Conservation (phyloP, 2,888 invertebrate genomes). For the Trachelus stipa region DNA sequence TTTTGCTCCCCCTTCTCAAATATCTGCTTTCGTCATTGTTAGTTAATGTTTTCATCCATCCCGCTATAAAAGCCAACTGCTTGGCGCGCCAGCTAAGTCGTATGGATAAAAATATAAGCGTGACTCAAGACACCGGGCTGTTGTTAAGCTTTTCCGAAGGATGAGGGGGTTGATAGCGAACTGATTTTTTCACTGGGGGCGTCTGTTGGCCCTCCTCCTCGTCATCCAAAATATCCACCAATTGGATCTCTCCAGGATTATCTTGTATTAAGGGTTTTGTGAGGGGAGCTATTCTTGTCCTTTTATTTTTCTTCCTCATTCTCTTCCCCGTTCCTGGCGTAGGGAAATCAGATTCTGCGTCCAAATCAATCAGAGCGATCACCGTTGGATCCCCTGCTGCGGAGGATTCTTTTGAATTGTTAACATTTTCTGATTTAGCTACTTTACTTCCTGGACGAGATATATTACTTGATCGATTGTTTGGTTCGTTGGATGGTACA, state of each 20-base stretch:
- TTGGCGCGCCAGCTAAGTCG: not conserved
- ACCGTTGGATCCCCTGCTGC: slow-evolving; percentile 24
- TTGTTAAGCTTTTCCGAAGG: slow-evolving; percentile 44
- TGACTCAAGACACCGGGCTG: slow-evolving; percentile 35
- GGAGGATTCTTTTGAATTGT: slow-evolving; percentile 9
- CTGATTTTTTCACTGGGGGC: slow-evolving; percentile 38
- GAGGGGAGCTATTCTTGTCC: slow-evolving; percentile 29
- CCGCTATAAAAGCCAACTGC: not conserved
- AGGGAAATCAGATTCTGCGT: slow-evolving; percentile 45
- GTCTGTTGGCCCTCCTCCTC: slow-evolving; percentile 36
- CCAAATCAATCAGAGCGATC: slow-evolving; percentile 41
- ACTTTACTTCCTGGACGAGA: not conserved
- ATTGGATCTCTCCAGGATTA: slow-evolving; percentile 32
- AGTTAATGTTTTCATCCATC: not conserved
- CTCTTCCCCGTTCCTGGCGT: slow-evolving; percentile 26
- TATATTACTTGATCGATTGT: not conserved
- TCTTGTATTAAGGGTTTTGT: slow-evolving; percentile 28
- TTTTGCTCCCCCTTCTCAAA: not conserved
- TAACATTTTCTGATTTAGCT: slow-evolving; percentile 6
- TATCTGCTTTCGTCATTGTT: not conserved
- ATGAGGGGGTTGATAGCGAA: slow-evolving; percentile 23
- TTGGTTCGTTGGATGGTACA: not conserved
- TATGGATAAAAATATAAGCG: not conserved
- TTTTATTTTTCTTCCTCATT: slow-evolving; percentile 32
- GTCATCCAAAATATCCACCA: slow-evolving; percentile 34